Base-by-base conservation (phyloP, 1,140 invertebrate species). In the Papilio aristodemus region DNA sequence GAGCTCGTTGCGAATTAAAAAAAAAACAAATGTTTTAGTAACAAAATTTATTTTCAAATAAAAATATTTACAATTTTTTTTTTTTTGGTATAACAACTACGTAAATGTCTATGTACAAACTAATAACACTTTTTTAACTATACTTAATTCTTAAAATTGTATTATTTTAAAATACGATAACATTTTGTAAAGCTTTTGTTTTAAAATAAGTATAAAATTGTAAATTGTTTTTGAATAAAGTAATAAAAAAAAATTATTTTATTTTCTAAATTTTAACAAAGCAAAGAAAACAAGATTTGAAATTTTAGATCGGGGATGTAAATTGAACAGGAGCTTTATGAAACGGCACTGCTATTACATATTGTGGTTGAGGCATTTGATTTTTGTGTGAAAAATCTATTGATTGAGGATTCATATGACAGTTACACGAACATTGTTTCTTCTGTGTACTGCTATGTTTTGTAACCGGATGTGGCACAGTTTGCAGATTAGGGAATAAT, bases 381-480 rank as follows among this genome's bases (percentile, higher is more conserved):
- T 69, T 69, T 4, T 59, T 60, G 59, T 74, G 68, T 39, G 39
- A 22, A 39, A 68, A 37, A 36, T 43, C 17, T 14, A 60, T 17
- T 38, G 57, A 10, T 41, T 37, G 39, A 19, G 46, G 36, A 50
- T 71, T 73, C 6, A 63, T 19, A 66, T 83, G 77, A 71, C 80
- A 85, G 68, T 83, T 73, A 68, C 85, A 87, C 13, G 67, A 75
- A 69, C 85, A 87, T 39, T 68, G 71, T 43, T 25, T 74, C 10
- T 72, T 74, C 22, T 36, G 17, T 59, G 54, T 13, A 37, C 60
- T 69, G 14, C 67, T 58, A 41, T 74, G 11, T 39, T 32, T 43
- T 19, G 63, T 7, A 5, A 25, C 11, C 9, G 39, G 62, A 43
- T 64, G 13, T 5, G 62, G 22, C 2, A 54, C 4, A 4, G 46